Evolutionary conservation across 2,888 invertebrate species (phyloP), one percentile per base, ranked within the genome.

Genomic region (Chorisops tibialis): DNA sequence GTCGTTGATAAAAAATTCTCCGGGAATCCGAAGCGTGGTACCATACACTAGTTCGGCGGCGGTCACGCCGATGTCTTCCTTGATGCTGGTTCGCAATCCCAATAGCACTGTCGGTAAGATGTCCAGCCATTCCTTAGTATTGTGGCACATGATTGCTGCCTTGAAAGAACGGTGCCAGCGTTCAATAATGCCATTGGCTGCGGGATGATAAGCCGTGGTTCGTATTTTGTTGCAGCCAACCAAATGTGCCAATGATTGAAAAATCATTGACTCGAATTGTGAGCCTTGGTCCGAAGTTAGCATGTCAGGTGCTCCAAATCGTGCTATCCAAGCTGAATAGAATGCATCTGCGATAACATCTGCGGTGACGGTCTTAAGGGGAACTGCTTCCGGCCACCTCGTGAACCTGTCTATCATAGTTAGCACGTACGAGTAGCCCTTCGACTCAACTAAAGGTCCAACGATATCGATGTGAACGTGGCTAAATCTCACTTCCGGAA

Each of bases 401-500:
- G 69, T 65, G 30, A 68, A 69, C 67, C 54, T 22, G 48, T 67
- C 65, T 16, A 67, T 63, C n/a, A 70, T 69, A 0, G 77, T 76
- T 3, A 76, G 67, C 30, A 70, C 69, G 62, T 75, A 76, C 6
- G 35, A 35, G 2, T 3, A 70, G 21, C 69, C 72, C 11, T 71
- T 38, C 1, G 70, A 69, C 3, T 54, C 4, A 11, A 75, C 74
- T 7, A 79, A 64, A 0, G 77, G 77, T 2, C 78, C 76, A 2
- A 80, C 71, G 5, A 80, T 66, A 66, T 80, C 77, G 12, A 80
- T 69, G 67, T 79, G 75, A 18, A 79, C 67, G 61, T 76, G 73
- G 5, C 66, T 59, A 67, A 79, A 49, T 12, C 59, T 45, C 12
- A 19, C 9, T 2, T 48, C 24, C 4, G 59, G 59, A 1, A 59